These are phyloP conservation scores for Drosophila kuntzei DNA, from an alignment of 2,888 invertebrate genomes.

Conservation along the genomic window DNA sequence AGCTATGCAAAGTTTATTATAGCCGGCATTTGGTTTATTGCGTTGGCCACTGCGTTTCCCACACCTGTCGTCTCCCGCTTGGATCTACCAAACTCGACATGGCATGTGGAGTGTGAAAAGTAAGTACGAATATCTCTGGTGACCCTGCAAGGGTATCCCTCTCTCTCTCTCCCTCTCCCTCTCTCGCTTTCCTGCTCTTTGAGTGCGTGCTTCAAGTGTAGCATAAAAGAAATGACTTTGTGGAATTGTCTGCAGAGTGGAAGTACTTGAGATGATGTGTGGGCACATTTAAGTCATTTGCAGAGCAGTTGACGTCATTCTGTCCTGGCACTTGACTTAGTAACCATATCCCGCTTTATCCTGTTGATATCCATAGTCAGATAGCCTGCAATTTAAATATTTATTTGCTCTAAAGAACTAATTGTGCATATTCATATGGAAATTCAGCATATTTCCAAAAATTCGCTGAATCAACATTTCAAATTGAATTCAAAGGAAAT, in stretches of 20 bases:
- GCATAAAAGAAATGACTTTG: slow-evolving; percentile 43
- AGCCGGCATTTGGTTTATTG: slow-evolving; percentile 86
- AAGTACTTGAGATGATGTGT: slow-evolving; percentile 38
- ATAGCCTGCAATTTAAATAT: neutral
- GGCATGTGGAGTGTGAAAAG: slow-evolving; percentile 89
- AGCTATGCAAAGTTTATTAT: slow-evolving; percentile 85
- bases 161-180: neutral
- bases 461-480: slow-evolving; percentile 1
- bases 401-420: neutral
- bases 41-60: slow-evolving; percentile 92
- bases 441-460: neutral
- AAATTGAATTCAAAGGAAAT: neutral
- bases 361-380: slow-evolving; percentile 37
- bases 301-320: slow-evolving; percentile 9
- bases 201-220: slow-evolving; percentile 22
- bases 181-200: neutral
- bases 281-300: slow-evolving; percentile 37
- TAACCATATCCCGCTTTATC: slow-evolving; percentile 6
- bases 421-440: slow-evolving; percentile 4
- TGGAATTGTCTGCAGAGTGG: slow-evolving; percentile 46
- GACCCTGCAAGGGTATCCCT: neutral
- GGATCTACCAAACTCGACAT: slow-evolving; percentile 87
- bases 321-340: neutral
- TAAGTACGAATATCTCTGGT: slow-evolving; percentile 85
- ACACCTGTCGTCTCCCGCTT: slow-evolving; percentile 91